Base-by-base conservation (phyloP, 1,140 invertebrate species). In the Mycetomoellerius zeteki region DNA sequence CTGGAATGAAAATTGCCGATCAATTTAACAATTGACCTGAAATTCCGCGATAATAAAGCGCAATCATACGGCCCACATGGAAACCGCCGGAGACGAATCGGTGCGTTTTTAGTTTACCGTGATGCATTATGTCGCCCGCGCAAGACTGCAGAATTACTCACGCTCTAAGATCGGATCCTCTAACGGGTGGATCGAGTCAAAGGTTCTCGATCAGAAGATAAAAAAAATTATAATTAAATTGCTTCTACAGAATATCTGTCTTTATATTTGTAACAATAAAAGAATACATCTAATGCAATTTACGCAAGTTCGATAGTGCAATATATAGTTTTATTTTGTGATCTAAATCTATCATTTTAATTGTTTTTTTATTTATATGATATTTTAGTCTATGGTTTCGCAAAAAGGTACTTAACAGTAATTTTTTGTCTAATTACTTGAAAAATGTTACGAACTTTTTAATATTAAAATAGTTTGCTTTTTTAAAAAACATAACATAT, bases 21-120 rank as follows among this genome's bases (percentile, higher is more conserved):
- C 93, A 94, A 94, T 94, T 94, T 94, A 94, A 80, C 93, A 94
- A 94, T 94, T 94, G 94, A 93, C 93, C 93, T 94, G 91, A 93
- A 94, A 94, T 94, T 94, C 92, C 93, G 86, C 71, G 75, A 91
- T 93, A 94, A 94, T 94, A 92, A 93, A 93, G 81, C 86, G 89
- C 93, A 93, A 91, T 94, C 87, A 84, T 90, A 88, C 93, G 88
- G 90, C 93, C 91, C 91, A 93, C 93, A 88, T 91, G 78, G 71
- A 78, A 76, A 86, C 72, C 30, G 75, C n/a, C 54, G 73, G 52
- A 69, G 65, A 77, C 71, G 54, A 77, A 89, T 92, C 81, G 88
- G 88, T 89, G 72, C 87, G 81, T 92, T 92, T 93, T 92, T 88
- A 91, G 86, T 90, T 85, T 87, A 86, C 86, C 80, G 81, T 86